These are phyloP conservation scores for Papilio polyxenes DNA, from an alignment of 1,140 invertebrate species.

Conservation along the genomic window DNA sequence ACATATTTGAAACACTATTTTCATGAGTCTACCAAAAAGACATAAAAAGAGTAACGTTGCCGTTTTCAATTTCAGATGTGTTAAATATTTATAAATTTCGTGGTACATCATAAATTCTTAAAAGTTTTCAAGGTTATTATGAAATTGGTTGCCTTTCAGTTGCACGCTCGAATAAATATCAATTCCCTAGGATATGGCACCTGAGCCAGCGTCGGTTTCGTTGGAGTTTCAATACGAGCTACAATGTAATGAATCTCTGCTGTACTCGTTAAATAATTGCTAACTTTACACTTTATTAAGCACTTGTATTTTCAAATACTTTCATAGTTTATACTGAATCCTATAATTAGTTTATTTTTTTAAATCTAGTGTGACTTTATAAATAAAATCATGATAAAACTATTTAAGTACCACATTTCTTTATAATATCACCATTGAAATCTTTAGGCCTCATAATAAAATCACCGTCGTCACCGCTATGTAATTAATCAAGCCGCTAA, in stretches of 20 bases:
- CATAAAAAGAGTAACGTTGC: background rate
- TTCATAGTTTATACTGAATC: no score
- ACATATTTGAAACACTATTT: background rate
- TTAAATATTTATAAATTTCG: background rate
- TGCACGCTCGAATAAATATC: constrained; percentile 14
- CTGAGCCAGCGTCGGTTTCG: background rate
- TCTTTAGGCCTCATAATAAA: background rate
- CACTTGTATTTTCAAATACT: background rate
- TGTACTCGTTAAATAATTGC: background rate
- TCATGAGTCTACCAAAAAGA: background rate
- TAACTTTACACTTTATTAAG: background rate
- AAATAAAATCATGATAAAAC: background rate
- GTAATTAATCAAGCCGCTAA: constrained; percentile 13
- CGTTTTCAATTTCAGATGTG: background rate
- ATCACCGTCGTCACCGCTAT: background rate
- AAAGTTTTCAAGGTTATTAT: constrained; percentile 16
- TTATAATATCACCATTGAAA: background rate
- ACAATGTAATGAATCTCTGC: background rate
- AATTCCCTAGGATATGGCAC: background rate
- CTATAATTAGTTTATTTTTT: no score
- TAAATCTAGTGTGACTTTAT: no score
- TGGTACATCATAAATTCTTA: background rate
- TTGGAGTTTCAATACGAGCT: background rate
- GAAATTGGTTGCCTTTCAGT: constrained; percentile 6
- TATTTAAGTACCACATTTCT: background rate